phyloP scores from a whole-genome alignment of 2,113 vertebrate species.

The Lepus timidus region DNA sequence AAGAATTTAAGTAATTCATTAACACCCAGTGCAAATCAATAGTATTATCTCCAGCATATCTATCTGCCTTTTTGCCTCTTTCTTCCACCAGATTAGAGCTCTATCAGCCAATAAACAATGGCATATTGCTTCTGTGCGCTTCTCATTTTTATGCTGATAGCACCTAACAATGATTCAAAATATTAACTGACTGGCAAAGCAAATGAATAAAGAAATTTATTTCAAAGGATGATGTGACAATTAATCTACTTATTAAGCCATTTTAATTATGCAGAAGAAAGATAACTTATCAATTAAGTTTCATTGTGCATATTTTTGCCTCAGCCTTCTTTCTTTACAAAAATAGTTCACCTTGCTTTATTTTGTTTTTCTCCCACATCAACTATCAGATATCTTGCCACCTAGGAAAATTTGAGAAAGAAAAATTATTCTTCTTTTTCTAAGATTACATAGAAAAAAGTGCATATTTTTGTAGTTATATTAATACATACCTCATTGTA shows the following conservation, averaged over 20 bases:
- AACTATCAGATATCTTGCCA: background rate
- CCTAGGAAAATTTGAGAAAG: background rate
- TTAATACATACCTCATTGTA: background rate
- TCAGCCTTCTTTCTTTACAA: background rate
- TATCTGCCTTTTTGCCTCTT: background rate
- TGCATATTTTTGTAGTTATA: background rate
- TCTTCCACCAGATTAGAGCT: background rate
- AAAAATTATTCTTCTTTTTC: background rate
- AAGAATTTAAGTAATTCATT: background rate
- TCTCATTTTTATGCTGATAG: background rate
- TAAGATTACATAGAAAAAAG: background rate
- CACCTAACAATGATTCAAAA: background rate
- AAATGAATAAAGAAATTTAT: background rate
- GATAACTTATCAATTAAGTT: background rate
- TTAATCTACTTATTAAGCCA: background rate
- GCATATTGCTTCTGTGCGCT: background rate
- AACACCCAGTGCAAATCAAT: background rate
- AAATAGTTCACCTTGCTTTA: background rate
- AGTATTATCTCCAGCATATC: background rate
- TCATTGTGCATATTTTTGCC: background rate
- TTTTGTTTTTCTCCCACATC: background rate
- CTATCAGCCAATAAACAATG: background rate
- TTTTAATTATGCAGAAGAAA: conserved; percentile 46
- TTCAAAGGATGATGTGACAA: background rate
- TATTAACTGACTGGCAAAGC: background rate